Conservation (phyloP, 2,797 vertebrate species). For the Megalops cyprinoides region DNA sequence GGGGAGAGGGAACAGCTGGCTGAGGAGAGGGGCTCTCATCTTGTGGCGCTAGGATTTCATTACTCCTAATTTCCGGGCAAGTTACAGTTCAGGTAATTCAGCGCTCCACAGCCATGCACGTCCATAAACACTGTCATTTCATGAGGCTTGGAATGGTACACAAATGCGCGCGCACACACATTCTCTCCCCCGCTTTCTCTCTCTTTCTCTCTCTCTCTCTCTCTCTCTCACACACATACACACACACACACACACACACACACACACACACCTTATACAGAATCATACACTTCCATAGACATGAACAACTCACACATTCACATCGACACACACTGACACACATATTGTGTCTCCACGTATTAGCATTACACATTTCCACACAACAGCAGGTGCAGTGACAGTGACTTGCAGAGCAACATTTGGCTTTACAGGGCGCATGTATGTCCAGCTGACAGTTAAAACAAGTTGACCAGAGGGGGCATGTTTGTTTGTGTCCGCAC, state of each 20-base stretch:
- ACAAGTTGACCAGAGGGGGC: not conserved
- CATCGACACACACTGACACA: not conserved
- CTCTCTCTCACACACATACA: not conserved
- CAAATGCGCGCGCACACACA: not conserved
- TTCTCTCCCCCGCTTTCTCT: not conserved
- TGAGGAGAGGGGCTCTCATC: conserved; percentile 18
- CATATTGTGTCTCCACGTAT: conserved; percentile 16
- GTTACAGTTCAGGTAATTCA: conserved; percentile 36
- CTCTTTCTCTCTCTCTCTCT: too few relatives aligned
- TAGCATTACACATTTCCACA: not conserved
- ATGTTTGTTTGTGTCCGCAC: not conserved
- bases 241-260: conserved; percentile 14
- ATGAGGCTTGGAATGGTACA: conserved; percentile 12
- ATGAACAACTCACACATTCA: conserved; percentile 23
- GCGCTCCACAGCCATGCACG: conserved; percentile 11
- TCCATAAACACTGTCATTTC: conserved; percentile 23
- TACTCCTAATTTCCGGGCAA: conserved; percentile 37
- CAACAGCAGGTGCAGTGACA: conserved; percentile 1
- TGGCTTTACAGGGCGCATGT: conserved; percentile 1
- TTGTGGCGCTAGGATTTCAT: conserved; percentile 30
- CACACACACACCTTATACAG: not conserved
- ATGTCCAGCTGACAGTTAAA: not conserved
- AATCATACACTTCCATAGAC: conserved; percentile 6
- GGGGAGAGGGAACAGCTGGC: conserved; percentile 19
- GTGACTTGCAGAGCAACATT: not conserved